Base-by-base conservation (phyloP, 2,113 vertebrate species). In the Panthera tigris region DNA sequence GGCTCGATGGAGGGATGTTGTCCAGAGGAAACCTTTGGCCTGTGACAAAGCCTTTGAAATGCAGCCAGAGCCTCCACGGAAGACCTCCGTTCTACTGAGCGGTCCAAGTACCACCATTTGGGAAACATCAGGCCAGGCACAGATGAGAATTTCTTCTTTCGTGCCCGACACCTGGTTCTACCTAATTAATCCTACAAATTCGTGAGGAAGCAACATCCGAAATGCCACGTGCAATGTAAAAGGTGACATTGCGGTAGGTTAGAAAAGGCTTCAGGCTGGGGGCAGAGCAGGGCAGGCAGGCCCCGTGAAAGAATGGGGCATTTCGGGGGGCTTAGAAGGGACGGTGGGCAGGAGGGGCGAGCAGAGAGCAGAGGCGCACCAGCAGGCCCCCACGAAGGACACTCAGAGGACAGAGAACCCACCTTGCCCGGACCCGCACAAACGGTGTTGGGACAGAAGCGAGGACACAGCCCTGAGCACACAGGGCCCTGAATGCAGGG, bases 251-350 rank as follows among this genome's bases (percentile, higher is more conserved):
- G 0, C 7, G 8, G 65, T 4, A 48, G 12, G 29, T 39, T 31
- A 41, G 48, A 41, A 25, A 33, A 1, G 3, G 27, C 36, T 11
- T 21, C n/a, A 1, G 1, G 66, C 31, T 4, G 7, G 57, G 23
- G 57, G 23, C 1, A 1, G 14, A n/a, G 1, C 9, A 4, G 31
- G 50, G 18, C 55, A 33, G 63, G 39, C 48, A 33, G 63, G n/a
- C 48, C 31, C n/a, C 19, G 0, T 0, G 4, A 23, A 15, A 36
- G 33, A 57, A n/a, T 0, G 2, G 1, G 11, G 39, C 19, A 21
- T 71, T 4, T 29, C 4, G 15, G 50, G 0, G 55, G 36, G 10
- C 68, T 50, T 41, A 1, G 41, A 48, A n/a, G 21, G 19, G 4
- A 23, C 14, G 5, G 15, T 8, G 27, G 33, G 27, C 15, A 4